Conservation (phyloP, 2,888 invertebrate species). For the Scotopteryx bipunctaria region DNA sequence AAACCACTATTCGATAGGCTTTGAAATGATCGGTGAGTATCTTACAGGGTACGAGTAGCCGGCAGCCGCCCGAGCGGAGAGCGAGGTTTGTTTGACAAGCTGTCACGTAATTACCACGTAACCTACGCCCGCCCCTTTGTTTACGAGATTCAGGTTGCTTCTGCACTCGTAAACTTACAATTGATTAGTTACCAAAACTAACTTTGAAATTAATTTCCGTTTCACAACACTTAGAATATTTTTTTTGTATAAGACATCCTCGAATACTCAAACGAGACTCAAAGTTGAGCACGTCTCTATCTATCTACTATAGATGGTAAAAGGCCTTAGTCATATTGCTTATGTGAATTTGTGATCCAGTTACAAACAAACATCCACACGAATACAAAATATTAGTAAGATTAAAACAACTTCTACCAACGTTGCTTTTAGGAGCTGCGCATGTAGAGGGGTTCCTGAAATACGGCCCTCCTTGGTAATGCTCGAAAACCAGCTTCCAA, state of each 20-base stretch:
- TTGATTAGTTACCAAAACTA: too few relatives aligned
- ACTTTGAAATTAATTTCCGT: too few relatives aligned
- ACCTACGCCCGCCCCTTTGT: constrained; percentile 48
- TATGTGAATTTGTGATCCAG: too few relatives aligned
- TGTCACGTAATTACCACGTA: constrained; percentile 69
- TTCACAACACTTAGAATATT: too few relatives aligned
- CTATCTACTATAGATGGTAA: too few relatives aligned
- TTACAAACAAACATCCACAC: not conserved
- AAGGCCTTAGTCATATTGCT: too few relatives aligned
- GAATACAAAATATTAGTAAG: not conserved
- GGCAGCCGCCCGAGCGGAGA: constrained; percentile 45
- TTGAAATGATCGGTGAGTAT: constrained; percentile 19
- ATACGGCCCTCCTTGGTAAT: constrained; percentile 27
- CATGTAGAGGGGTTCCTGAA: constrained; percentile 17
- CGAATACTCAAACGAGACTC: too few relatives aligned
- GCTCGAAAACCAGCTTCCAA: constrained; percentile 16
- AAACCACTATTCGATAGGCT: not conserved
- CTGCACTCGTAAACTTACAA: not conserved
- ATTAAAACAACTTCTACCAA: not conserved
- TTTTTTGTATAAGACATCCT: too few relatives aligned
- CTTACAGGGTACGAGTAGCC: constrained; percentile 46
- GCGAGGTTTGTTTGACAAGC: constrained; percentile 64
- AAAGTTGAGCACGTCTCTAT: too few relatives aligned
- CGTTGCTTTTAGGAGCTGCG: constrained; percentile 26
- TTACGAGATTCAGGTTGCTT: constrained; percentile 47